Evolutionary conservation across 2,797 vertebrate species (phyloP).

Genomic region (Falco biarmicus): DNA sequence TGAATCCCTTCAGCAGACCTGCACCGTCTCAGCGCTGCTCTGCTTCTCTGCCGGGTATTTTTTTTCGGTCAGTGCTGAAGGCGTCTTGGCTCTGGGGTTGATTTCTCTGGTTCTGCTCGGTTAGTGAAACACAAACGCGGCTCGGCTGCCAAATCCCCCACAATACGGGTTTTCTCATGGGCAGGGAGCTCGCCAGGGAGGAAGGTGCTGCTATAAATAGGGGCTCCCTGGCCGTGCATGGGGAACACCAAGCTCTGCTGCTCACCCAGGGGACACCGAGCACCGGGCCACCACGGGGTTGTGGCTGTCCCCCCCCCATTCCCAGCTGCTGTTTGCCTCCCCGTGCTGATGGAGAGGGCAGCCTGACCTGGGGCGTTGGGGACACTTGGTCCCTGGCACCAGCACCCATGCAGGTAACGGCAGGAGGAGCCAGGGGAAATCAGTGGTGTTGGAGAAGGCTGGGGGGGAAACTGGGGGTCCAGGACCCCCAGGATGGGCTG

Average conservation of each 20-base stretch:
- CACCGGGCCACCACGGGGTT: not conserved
- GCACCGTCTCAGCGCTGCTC: not conserved
- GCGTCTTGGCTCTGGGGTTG: slow-evolving; percentile 16
- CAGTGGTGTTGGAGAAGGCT: not conserved
- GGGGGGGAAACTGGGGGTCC: not conserved
- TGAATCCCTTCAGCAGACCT: not conserved
- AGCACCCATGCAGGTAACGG: slow-evolving; percentile 33
- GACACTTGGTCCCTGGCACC: not conserved
- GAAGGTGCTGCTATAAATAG: slow-evolving; percentile 53
- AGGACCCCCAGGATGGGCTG: not conserved
- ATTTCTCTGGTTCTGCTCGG: slow-evolving; percentile 65
- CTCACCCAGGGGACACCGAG: slow-evolving; percentile 34
- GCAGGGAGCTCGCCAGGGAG: not conserved
- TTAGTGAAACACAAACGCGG: slow-evolving; percentile 68
- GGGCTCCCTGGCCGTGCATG: slow-evolving; percentile 40
- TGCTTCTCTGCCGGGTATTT: not conserved
- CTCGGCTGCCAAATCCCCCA: slow-evolving; percentile 57
- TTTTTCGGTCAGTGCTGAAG: not conserved
- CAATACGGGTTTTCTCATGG: slow-evolving; percentile 21
- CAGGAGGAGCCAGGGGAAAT: not conserved
- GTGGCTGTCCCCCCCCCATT: not conserved
- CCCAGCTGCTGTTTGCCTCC: not conserved
- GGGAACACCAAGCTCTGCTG: slow-evolving; percentile 72
- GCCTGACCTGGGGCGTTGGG: slow-evolving; percentile 41
- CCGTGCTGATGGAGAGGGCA: slow-evolving; percentile 13